phyloP scores from a whole-genome alignment of 2,888 invertebrate species.

The Escarpia spicata region DNA sequence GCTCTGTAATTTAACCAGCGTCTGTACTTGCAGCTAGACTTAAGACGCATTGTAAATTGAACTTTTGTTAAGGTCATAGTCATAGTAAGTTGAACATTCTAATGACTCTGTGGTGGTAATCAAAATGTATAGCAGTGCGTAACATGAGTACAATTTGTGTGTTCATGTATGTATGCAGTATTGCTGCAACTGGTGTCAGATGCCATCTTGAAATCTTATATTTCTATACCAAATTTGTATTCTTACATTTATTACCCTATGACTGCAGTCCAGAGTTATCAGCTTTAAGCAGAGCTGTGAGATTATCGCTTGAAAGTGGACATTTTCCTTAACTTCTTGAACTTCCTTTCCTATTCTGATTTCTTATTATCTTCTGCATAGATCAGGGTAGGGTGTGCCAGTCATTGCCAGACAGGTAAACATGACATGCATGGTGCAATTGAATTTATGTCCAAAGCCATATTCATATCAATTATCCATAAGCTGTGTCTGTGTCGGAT shows the following conservation, averaged over 20 bases:
- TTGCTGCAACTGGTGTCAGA: neutral
- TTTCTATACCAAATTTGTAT: neutral
- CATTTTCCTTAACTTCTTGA: neutral
- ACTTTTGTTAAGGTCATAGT: neutral
- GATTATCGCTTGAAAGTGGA: neutral
- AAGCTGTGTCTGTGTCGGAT: neutral
- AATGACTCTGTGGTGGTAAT: neutral
- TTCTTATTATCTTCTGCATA: neutral
- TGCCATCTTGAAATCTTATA: neutral
- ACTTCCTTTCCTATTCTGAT: neutral
- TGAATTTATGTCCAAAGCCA: neutral
- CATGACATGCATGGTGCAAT: neutral
- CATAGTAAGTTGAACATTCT: constrained; percentile 8
- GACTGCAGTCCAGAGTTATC: neutral
- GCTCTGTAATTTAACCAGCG: neutral
- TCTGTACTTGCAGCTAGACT: neutral
- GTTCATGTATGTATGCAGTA: neutral
- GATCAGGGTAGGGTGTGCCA: neutral
- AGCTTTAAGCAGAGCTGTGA: neutral
- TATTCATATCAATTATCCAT: neutral
- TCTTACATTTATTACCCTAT: neutral
- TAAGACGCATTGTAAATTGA: neutral
- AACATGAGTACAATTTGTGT: neutral
- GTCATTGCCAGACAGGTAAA: neutral
- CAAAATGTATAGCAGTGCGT: neutral